A percentile compares a stretch with the other conserved stretches of the same genome.
Evolutionary conservation across 2,797 vertebrate genomes (phyloP).

Genomic region (Loriculus beryllinus): DNA sequence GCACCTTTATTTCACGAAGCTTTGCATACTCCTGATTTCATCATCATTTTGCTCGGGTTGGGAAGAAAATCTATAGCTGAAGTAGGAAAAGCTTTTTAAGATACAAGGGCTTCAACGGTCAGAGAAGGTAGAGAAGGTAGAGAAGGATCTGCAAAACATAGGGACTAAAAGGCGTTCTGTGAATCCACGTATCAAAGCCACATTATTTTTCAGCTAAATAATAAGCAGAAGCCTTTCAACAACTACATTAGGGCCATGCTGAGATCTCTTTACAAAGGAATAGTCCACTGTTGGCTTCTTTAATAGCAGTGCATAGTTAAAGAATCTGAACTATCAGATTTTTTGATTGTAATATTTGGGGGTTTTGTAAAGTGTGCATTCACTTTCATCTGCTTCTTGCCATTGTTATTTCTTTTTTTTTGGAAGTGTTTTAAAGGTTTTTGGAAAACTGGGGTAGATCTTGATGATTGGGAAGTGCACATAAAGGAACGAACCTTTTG

Average conservation of each 20-base stretch:
- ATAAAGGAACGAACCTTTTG: not conserved
- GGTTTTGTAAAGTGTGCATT: not conserved
- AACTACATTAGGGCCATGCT: not conserved
- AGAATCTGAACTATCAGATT: not conserved
- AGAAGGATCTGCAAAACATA: not conserved
- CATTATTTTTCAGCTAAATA: not conserved
- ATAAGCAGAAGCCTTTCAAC: not conserved
- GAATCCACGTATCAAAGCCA: not conserved
- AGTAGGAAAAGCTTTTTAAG: not conserved
- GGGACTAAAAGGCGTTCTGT: not conserved
- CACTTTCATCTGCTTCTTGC: not conserved
- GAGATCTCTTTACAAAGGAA: not conserved
- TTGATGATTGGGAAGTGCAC: not conserved
- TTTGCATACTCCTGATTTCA: not conserved
- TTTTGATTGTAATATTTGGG: not conserved
- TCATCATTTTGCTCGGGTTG: not conserved
- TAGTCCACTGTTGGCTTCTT: not conserved
- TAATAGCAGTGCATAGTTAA: not conserved
- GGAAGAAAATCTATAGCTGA: not conserved
- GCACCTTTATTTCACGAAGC: not conserved
- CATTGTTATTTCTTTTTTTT: not conserved
- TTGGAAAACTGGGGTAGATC: not conserved
- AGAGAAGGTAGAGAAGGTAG: not conserved
- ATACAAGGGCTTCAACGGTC: not conserved
- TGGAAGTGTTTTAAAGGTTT: not conserved